Evolutionary conservation across 2,797 vertebrate species (phyloP).

Genomic region (Schizopygopsis malacanthus): DNA sequence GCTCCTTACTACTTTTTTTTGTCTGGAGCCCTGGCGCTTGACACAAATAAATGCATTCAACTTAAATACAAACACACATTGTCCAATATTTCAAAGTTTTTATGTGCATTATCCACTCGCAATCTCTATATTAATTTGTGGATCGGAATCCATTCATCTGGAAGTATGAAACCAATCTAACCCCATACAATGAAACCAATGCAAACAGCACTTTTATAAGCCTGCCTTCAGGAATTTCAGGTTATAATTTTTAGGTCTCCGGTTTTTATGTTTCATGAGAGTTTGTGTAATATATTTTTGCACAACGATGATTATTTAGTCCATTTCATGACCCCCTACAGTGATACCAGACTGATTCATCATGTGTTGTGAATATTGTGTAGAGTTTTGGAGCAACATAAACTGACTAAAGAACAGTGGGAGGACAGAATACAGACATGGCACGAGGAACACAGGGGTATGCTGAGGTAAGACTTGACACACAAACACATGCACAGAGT

Average conservation of each 20-base stretch:
- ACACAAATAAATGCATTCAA: no score
- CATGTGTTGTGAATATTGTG: constrained; percentile 5
- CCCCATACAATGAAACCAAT: neutral
- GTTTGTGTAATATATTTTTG: neutral
- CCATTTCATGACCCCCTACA: neutral
- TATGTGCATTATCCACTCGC: no score
- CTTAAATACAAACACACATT: no score
- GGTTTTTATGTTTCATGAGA: neutral
- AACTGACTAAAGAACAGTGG: constrained; percentile 98
- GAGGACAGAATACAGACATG: constrained; percentile 98
- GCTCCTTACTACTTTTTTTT: no score
- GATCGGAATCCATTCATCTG: neutral
- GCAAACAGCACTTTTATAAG: no score
- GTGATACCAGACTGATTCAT: neutral
- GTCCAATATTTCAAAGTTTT: no score
- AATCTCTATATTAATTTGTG: neutral
- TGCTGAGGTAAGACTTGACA: constrained; percentile 84
- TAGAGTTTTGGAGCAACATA: constrained; percentile 97
- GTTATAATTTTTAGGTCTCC: neutral
- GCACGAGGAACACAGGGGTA: constrained; percentile 95
- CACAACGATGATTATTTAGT: neutral
- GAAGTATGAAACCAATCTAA: neutral
- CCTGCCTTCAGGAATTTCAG: neutral
- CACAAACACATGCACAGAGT: neutral
- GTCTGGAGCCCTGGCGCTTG: no score